Percentiles rank a stretch among this genome's conserved stretches.
phyloP scores from a whole-genome alignment of 2,888 invertebrate species.

The Gymnoscelis rufifasciata region DNA sequence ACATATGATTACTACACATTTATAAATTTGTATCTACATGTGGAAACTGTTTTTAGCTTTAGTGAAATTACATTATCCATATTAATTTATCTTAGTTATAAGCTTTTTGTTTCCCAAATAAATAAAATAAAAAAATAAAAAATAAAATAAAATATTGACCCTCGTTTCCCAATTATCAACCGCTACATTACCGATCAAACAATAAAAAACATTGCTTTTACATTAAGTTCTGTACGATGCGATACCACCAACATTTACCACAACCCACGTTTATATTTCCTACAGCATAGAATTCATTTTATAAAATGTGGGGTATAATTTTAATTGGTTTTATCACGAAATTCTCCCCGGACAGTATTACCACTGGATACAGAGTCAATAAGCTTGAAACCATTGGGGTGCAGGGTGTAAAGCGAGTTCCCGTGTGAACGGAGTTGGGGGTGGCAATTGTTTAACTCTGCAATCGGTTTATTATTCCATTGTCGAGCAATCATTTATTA shows the following conservation, averaged over 20 bases:
- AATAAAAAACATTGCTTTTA: slow-evolving; percentile 40
- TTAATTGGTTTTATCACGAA: slow-evolving; percentile 8
- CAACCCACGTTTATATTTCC: slow-evolving; percentile 6
- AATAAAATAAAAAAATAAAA: too few relatives aligned
- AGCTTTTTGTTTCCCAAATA: too few relatives aligned
- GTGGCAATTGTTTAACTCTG: slow-evolving; percentile 30
- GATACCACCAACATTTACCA: slow-evolving; percentile 17
- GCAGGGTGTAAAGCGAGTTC: slow-evolving; percentile 35
- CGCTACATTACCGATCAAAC: slow-evolving; percentile 34
- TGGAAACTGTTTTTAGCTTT: too few relatives aligned
- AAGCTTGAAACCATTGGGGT: not conserved
- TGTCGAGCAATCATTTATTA: slow-evolving; percentile 28
- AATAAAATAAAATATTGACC: too few relatives aligned
- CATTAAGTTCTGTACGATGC: slow-evolving; percentile 37
- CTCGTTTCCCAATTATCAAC: slow-evolving; percentile 31
- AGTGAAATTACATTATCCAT: too few relatives aligned
- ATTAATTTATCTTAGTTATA: too few relatives aligned
- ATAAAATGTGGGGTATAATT: not conserved
- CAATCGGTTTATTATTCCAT: slow-evolving; percentile 23
- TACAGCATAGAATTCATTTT: slow-evolving; percentile 25
- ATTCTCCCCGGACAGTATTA: slow-evolving; percentile 4
- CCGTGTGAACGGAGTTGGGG: slow-evolving; percentile 56
- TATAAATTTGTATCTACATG: too few relatives aligned
- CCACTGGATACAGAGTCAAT: not conserved
- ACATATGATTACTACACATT: too few relatives aligned